phyloP scores from a whole-genome alignment of 2,797 vertebrate species.

The Smutsia temminckii region DNA sequence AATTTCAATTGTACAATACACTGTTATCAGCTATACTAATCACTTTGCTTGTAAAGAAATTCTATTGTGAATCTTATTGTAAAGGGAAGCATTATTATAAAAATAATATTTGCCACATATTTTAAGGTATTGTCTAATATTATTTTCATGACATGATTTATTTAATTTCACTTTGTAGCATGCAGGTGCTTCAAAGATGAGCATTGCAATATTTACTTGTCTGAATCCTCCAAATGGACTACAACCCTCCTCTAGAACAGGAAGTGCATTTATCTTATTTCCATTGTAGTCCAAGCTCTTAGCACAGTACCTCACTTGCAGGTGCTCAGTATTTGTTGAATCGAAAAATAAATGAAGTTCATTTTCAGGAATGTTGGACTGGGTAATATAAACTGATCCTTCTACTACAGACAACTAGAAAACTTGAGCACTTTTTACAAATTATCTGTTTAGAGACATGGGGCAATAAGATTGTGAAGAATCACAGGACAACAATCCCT shows the following conservation, averaged over 20 bases:
- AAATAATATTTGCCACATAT: background rate
- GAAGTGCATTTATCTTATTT: background rate
- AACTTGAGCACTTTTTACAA: background rate
- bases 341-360: constrained; percentile 33
- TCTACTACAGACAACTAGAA: constrained; percentile 19
- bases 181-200: background rate
- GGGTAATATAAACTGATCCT: background rate
- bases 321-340: background rate
- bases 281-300: background rate
- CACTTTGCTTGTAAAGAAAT: background rate
- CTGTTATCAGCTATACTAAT: too few species aligned
- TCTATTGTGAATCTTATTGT: background rate
- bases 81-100: background rate
- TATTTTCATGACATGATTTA: background rate
- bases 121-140: background rate
- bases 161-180: background rate
- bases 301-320: background rate
- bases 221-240: background rate
- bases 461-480: background rate
- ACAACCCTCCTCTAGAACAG: background rate
- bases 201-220: background rate
- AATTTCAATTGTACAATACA: too few species aligned
- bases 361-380: background rate
- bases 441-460: background rate
- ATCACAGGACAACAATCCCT: background rate